phyloP scores from a whole-genome alignment of 2,888 invertebrate genomes.

The Cephus sareptanus region DNA sequence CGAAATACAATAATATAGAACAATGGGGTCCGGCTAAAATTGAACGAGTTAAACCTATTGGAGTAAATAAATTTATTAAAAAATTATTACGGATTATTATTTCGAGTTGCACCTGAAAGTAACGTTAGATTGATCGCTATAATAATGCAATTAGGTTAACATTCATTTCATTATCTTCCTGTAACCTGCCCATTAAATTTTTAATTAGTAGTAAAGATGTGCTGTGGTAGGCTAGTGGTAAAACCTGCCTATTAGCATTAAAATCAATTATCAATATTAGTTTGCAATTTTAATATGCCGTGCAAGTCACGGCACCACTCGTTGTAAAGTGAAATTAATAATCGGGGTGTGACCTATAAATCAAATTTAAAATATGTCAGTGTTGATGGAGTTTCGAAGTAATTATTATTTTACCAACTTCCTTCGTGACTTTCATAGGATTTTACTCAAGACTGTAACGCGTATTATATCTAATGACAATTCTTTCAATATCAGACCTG shows the following conservation, averaged over 20 bases:
- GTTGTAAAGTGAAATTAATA: slow-evolving; percentile 18
- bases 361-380: not conserved
- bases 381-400: not conserved
- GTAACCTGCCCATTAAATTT: slow-evolving; percentile 51
- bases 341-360: slow-evolving; percentile 29
- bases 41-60: slow-evolving; percentile 62
- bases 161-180: slow-evolving; percentile 50
- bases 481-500: not conserved
- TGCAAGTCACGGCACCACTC: slow-evolving; percentile 46
- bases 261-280: slow-evolving; percentile 23
- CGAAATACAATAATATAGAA: slow-evolving; percentile 52
- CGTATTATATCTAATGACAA: not conserved
- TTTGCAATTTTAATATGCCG: slow-evolving; percentile 31
- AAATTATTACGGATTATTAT: slow-evolving; percentile 45
- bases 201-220: slow-evolving; percentile 39
- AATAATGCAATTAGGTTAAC: slow-evolving; percentile 41
- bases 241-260: slow-evolving; percentile 20
- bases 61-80: slow-evolving; percentile 57
- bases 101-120: slow-evolving; percentile 64
- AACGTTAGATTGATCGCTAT: slow-evolving; percentile 58
- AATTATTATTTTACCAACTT: not conserved
- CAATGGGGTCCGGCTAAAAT: slow-evolving; percentile 54
- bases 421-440: not conserved
- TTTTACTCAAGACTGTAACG: not conserved
- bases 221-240: slow-evolving; percentile 19